Evolutionary conservation across 2,113 vertebrate species (phyloP), one percentile per base, ranked within the genome.

Genomic region (Embiotoca jacksoni): DNA sequence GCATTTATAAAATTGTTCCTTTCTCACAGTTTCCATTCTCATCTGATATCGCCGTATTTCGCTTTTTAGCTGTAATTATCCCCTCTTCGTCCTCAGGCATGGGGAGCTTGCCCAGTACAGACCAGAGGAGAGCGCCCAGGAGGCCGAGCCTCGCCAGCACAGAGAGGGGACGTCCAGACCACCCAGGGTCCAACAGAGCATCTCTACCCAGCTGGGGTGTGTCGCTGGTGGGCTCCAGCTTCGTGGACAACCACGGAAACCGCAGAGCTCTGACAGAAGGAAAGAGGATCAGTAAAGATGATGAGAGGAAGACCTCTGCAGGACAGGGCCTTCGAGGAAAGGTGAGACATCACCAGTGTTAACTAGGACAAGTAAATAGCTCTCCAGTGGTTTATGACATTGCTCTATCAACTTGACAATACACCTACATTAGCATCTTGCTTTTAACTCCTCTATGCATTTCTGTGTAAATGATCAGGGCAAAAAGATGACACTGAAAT

Each of bases 241-340:
- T 91, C 52, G 62, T 91, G 1, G 16, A 93, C 3, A 60, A 89
- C 5, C 95, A 94, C 0, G 56, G 65, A 32, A 60, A 89, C 5
- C 95, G 94, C 0, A 57, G 65, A 32, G 36, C 89, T 53, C n/a
- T 86, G 6, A 85, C 90, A 16, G 92, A 93, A 69, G 93, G 86
- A 0, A 94, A 95, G 64, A 91, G 94, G 58, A 90, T 92, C 52
- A 92, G 93, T 76, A 95, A 94, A 88, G 95, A 95, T 30, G 92
- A 95, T 11, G 86, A 93, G 0, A 94, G 93, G 77, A 98, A 95
- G 90, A 94, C 82, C 70, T 91, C 94, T 0, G 71, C 86, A 33
- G 84, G 56, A 55, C 89, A 85, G 35, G 52, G 72, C 36, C 35
- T 82, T 47, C 59, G 84, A 44, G 87, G 75, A 75, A 91, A 93